These are phyloP conservation scores for Lithobates sylvaticus DNA, from an alignment of 2,797 vertebrate genomes.

Conservation along the genomic window DNA sequence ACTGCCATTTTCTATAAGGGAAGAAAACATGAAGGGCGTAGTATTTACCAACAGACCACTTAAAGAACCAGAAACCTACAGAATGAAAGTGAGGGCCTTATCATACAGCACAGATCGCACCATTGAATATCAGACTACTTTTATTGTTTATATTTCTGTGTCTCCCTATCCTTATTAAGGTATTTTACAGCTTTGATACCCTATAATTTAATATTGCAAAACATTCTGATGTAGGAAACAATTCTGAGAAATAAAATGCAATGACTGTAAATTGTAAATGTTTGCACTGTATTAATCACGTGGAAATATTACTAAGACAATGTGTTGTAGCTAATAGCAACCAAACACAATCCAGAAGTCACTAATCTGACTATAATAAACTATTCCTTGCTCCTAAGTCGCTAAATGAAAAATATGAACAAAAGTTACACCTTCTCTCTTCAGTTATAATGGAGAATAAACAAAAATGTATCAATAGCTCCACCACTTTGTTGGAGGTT, in stretches of 20 bases:
- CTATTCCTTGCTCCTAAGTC: too few species aligned
- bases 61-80: slow-evolving; percentile 87
- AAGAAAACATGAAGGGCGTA: slow-evolving; percentile 93
- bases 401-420: too few species aligned
- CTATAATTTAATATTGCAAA: slow-evolving; percentile 51
- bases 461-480: too few species aligned
- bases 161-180: slow-evolving; percentile 93
- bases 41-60: slow-evolving; percentile 88
- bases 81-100: slow-evolving; percentile 92
- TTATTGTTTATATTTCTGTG: slow-evolving; percentile 96
- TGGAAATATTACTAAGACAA: too few species aligned
- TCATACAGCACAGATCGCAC: slow-evolving; percentile 85
- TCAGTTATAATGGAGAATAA: too few species aligned
- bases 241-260: slow-evolving; percentile 32
- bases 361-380: too few species aligned
- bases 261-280: slow-evolving; percentile 4
- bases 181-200: not conserved
- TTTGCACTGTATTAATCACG: not conserved
- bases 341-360: too few species aligned
- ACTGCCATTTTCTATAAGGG: slow-evolving; percentile 90
- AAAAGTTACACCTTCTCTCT: too few species aligned
- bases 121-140: slow-evolving; percentile 95
- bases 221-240: slow-evolving; percentile 17
- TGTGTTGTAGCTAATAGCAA: too few species aligned
- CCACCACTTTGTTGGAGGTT: too few species aligned